A percentile compares a stretch with the other conserved stretches of the same genome.
Evolutionary conservation across 2,113 vertebrate genomes (phyloP).

Genomic region (Cricetomys ansorgei): DNA sequence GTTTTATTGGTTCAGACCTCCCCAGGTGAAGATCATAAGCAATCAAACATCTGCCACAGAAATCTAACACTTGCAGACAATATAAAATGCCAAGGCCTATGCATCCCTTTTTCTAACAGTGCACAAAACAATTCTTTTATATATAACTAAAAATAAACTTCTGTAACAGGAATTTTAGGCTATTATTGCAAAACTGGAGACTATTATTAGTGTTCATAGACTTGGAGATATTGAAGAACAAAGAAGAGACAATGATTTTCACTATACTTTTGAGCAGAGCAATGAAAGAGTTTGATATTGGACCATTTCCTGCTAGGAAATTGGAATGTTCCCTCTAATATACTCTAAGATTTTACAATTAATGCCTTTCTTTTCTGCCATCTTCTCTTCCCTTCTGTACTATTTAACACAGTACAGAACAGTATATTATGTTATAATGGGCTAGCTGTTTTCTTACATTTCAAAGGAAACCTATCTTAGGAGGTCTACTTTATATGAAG

Average conservation of each 20-base stretch:
- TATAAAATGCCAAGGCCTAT: no score
- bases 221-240: background rate
- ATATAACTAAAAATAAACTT: no score
- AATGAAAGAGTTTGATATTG: background rate
- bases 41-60: no score
- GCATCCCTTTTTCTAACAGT: no score
- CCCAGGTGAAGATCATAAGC: no score
- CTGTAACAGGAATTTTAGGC: background rate
- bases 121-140: no score
- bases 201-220: background rate
- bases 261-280: background rate
- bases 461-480: background rate
- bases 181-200: background rate
- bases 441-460: background rate
- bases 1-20: no score
- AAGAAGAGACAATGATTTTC: background rate
- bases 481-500: background rate
- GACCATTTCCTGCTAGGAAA: background rate
- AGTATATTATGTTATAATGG: background rate
- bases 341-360: background rate
- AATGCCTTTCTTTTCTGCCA: background rate
- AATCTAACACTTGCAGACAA: no score
- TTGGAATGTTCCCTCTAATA: background rate
- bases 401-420: background rate
- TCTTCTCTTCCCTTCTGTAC: background rate